Evolutionary conservation across 2,797 vertebrate species (phyloP).

Genomic region (Avahi laniger): DNA sequence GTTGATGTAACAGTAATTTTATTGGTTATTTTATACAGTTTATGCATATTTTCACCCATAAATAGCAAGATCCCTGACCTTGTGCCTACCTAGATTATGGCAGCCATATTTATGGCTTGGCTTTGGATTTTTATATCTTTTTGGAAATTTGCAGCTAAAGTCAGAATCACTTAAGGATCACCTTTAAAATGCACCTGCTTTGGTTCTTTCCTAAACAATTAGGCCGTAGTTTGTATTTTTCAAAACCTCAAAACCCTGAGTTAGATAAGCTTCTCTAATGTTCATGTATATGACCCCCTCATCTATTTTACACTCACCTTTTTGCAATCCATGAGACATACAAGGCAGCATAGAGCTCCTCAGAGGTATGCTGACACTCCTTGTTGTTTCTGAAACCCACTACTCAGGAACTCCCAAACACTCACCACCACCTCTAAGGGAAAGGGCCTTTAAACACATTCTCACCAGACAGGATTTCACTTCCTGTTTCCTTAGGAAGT

Average conservation of each 20-base stretch:
- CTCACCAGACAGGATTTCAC: not conserved
- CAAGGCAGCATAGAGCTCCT: not conserved
- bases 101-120: not conserved
- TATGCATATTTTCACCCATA: not conserved
- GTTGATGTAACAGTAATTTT: not conserved
- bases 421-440: not conserved
- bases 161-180: not conserved
- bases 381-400: not conserved
- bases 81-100: not conserved
- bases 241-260: not conserved
- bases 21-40: not conserved
- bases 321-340: not conserved
- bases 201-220: not conserved
- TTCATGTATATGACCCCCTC: not conserved
- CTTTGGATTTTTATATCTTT: constrained; percentile 8
- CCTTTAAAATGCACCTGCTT: not conserved
- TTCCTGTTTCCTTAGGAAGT: not conserved
- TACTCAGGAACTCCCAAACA: not conserved
- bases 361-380: not conserved
- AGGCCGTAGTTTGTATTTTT: not conserved
- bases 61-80: not conserved
- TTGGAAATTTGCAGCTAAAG: constrained; percentile 15
- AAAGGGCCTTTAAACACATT: not conserved
- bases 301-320: not conserved
- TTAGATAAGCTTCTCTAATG: not conserved